These are phyloP conservation scores for Oopsacas minuta DNA, from an alignment of 37 sponge, comb jelly and placozoan species.

Conservation along the genomic window DNA sequence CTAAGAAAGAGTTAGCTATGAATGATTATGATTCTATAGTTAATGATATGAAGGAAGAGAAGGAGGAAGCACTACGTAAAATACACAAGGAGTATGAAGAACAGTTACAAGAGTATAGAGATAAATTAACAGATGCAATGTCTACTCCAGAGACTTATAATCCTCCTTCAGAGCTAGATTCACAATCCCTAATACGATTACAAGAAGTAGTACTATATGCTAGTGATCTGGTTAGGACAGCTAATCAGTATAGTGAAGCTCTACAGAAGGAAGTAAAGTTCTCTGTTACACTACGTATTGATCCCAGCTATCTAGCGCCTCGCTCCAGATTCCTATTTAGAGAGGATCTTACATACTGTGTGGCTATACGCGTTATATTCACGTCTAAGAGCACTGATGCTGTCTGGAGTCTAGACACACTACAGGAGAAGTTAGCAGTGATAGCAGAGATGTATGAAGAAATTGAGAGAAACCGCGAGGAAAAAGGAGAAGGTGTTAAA, in stretches of 20 bases:
- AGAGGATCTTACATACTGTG: not conserved
- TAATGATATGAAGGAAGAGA: not conserved
- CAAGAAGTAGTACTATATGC: conserved; percentile 56
- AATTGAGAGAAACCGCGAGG: conserved; percentile 31
- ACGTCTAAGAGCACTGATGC: conserved; percentile 23
- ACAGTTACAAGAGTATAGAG: conserved; percentile 59
- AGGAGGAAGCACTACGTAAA: conserved; percentile 27
- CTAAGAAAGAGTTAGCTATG: not conserved
- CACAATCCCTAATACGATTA: conserved; percentile 47
- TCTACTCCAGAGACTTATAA: not conserved
- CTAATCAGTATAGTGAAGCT: conserved; percentile 78
- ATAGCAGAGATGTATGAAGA: conserved; percentile 88
- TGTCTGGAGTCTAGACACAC: conserved; percentile 73
- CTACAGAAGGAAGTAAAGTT: conserved; percentile 74
- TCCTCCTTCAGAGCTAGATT: conserved; percentile 43
- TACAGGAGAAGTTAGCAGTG: conserved; percentile 80
- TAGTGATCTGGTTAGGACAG: conserved; percentile 73
- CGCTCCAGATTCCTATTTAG: not conserved
- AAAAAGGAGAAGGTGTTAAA: conserved; percentile 26
- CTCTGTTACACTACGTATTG: conserved; percentile 75
- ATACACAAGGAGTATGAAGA: conserved; percentile 65
- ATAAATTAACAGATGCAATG: conserved; percentile 36
- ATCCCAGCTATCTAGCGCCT: conserved; percentile 19
- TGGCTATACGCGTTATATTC: conserved; percentile 18
- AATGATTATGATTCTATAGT: not conserved